Evolutionary conservation across 2,888 invertebrate species (phyloP).

Genomic region (Leptarthrus brevirostris): DNA sequence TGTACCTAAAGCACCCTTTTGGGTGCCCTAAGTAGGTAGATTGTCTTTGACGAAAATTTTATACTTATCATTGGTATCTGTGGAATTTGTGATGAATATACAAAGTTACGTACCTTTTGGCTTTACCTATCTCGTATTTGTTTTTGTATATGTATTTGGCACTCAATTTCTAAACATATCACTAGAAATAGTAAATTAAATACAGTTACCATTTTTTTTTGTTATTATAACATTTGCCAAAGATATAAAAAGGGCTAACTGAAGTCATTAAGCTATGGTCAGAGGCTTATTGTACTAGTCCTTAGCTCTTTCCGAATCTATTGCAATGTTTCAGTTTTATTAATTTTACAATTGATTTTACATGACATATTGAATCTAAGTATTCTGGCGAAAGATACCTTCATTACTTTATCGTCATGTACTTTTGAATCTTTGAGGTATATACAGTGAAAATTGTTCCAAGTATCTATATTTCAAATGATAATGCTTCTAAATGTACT

Average conservation of each 20-base stretch:
- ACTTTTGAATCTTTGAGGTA: no score
- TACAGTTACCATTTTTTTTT: not conserved
- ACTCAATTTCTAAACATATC: constrained; percentile 51
- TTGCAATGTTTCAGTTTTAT: no score
- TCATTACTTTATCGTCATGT: no score
- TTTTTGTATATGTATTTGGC: constrained; percentile 10
- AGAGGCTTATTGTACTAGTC: not conserved
- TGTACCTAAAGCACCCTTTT: constrained; percentile 44
- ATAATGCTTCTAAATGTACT: constrained; percentile 54
- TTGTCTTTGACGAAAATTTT: constrained; percentile 51
- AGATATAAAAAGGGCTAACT: constrained; percentile 15
- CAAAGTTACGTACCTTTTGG: constrained; percentile 10
- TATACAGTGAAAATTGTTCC: no score
- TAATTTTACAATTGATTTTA: not conserved
- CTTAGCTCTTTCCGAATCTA: constrained; percentile 15
- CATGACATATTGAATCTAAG: not conserved
- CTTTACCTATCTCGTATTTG: not conserved
- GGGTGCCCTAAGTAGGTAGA: constrained; percentile 49
- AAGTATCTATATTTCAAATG: no score
- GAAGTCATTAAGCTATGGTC: constrained; percentile 6
- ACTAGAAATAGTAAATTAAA: constrained; percentile 41
- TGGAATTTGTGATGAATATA: constrained; percentile 51
- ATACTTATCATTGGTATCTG: constrained; percentile 50
- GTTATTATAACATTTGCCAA: no score
- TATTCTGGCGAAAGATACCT: no score